Base-by-base conservation (phyloP, 2,113 vertebrate genomes). In the Oriolus oriolus region DNA sequence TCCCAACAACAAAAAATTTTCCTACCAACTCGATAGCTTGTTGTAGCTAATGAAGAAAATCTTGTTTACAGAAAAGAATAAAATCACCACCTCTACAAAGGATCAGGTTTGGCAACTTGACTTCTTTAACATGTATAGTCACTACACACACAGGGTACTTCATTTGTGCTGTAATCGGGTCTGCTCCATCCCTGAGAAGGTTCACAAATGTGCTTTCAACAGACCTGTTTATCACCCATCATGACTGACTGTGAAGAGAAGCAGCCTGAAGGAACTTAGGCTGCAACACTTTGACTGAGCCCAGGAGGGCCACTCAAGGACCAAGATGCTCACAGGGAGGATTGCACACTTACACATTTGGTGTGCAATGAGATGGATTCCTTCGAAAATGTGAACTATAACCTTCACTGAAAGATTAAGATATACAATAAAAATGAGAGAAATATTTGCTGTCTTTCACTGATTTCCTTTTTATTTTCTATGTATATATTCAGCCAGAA, bases 131-230 rank as follows among this genome's bases (percentile, higher is more conserved):
- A 9, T 0, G 1, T 10, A 19, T 2, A 11, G 33, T 50, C n/a
- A 42, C 16, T 21, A 5, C 0, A 0, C 6, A 42, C 8, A 19
- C 3, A 31, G 24, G 39, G 12, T 22, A 11, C 30, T 45, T 63
- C 3, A 39, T 45, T 16, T 50, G 70, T 20, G 42, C 61, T 65
- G 22, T 16, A 22, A 28, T 11, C 2, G 4, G 60, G 7, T 26
- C n/a, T 83, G 57, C n/a, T 68, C 54, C 33, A 14, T 6, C 33
- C 16, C 54, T 7, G 31, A 59, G 27, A 57, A 27, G 14, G 33
- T 3, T 76, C 60, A 26, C 6, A 63, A 66, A 53, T 2, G 11
- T 17, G 0, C 45, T 63, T 63, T 24, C 19, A 59, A 3, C 41
- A 27, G 63, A 15, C 7, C 45, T 41, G 37, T 41, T 76, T 73